These are phyloP conservation scores for Cryptophagus acutangulus DNA, from an alignment of 2,888 invertebrate species.

Conservation along the genomic window DNA sequence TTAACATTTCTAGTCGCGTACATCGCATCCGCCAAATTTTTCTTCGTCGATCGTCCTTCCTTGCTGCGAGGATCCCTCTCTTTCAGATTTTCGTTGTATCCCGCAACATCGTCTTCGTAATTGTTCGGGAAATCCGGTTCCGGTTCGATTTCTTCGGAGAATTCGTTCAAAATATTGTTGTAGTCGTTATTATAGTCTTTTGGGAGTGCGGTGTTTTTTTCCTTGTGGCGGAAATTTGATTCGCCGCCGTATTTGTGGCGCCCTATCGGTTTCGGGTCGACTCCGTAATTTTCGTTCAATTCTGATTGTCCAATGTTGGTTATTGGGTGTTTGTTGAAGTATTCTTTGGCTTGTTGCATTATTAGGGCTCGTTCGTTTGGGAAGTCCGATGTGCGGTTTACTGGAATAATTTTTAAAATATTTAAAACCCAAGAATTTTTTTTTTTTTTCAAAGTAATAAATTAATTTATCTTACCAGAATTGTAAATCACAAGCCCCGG, in stretches of 20 bases:
- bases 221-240: conserved; percentile 43
- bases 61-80: conserved; percentile 44
- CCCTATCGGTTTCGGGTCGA: conserved; percentile 28
- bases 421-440: no score
- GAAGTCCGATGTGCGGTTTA: no score
- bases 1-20: conserved; percentile 44
- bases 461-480: conserved; percentile 55
- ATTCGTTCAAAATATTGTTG: background rate
- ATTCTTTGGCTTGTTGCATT: conserved; percentile 38
- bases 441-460: no score
- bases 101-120: conserved; percentile 32
- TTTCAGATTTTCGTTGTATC: conserved; percentile 33
- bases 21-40: conserved; percentile 39
- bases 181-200: conserved; percentile 4
- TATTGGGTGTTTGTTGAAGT: conserved; percentile 37
- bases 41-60: conserved; percentile 25
- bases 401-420: no score
- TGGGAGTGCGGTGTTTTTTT: conserved; percentile 4
- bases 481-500: conserved; percentile 71
- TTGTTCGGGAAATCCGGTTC: conserved; percentile 25
- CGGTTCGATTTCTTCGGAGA: conserved; percentile 18
- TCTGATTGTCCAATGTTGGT: conserved; percentile 31
- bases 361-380: no score
- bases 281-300: conserved; percentile 32
- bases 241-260: conserved; percentile 37